Percentiles rank a stretch among this genome's conserved stretches.
These are phyloP conservation scores for Ooceraea biroi DNA, from an alignment of 1,140 invertebrate genomes.

Conservation along the genomic window DNA sequence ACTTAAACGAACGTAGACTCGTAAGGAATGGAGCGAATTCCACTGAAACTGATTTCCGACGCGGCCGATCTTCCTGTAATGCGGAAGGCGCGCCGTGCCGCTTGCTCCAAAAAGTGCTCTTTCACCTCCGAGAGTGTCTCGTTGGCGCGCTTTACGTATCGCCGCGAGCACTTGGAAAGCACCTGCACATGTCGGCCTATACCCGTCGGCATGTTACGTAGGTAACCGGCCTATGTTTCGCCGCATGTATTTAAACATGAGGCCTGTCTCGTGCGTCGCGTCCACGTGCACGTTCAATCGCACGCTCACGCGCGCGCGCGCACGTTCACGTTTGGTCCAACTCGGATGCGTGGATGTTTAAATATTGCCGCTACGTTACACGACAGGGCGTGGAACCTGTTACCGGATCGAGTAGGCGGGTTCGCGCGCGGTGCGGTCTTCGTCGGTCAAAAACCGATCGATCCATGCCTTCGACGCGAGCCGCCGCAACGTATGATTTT, in stretches of 20 bases:
- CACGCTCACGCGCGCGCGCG: background rate
- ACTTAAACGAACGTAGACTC: too few relatives aligned
- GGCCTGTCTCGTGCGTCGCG: constrained; percentile 58
- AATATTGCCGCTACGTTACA: constrained; percentile 57
- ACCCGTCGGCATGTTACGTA: constrained; percentile 73
- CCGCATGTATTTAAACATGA: constrained; percentile 78
- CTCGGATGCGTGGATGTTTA: constrained; percentile 42
- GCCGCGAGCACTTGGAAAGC: constrained; percentile 66
- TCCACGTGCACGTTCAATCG: constrained; percentile 58
- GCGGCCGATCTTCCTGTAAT: too few relatives aligned
- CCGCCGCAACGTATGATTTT: constrained; percentile 26
- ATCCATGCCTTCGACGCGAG: constrained; percentile 30
- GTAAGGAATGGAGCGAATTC: too few relatives aligned
- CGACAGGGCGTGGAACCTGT: constrained; percentile 74
- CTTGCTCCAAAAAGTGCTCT: constrained; percentile 35
- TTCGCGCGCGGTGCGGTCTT: constrained; percentile 28
- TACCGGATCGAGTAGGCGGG: constrained; percentile 74
- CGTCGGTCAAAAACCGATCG: constrained; percentile 60
- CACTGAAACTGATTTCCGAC: too few relatives aligned
- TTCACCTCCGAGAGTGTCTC: constrained; percentile 34
- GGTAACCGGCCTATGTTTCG: constrained; percentile 71
- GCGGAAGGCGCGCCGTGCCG: constrained; percentile 30
- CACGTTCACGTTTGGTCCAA: background rate
- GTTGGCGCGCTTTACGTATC: constrained; percentile 51
- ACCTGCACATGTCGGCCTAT: constrained; percentile 78